Conservation (phyloP, 2,113 vertebrate species). For the Larimichthys crocea region DNA sequence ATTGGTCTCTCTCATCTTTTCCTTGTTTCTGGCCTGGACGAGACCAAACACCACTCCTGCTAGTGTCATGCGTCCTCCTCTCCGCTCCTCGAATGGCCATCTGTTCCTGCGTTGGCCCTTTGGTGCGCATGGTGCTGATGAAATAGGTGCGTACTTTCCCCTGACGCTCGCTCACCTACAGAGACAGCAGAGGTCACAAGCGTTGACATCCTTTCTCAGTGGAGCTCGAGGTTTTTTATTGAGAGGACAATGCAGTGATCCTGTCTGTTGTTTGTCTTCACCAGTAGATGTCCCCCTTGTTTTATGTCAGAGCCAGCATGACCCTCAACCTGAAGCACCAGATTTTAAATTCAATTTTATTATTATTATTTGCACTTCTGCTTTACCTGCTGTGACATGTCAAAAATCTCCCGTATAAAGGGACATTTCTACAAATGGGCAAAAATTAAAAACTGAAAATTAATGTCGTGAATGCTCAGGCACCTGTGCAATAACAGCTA, state of each 20-base stretch:
- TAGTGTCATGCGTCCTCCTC: conserved; percentile 90
- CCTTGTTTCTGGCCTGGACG: conserved; percentile 92
- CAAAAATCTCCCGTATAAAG: too few relatives aligned
- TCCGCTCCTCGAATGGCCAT: conserved; percentile 73
- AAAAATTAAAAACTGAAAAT: too few relatives aligned
- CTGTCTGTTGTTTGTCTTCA: conserved; percentile 2
- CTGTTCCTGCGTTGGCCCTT: conserved; percentile 74
- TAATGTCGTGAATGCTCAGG: too few relatives aligned
- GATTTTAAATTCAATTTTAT: too few relatives aligned
- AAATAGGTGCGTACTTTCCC: conserved; percentile 96
- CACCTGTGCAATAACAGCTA: too few relatives aligned
- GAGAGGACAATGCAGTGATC: too few relatives aligned
- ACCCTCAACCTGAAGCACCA: too few relatives aligned
- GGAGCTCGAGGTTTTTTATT: too few relatives aligned
- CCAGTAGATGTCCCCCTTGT: conserved; percentile 43
- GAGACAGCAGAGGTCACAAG: not conserved
- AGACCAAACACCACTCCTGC: conserved; percentile 93
- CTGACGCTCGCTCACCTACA: conserved; percentile 89
- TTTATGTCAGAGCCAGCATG: not conserved
- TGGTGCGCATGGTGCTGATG: conserved; percentile 88
- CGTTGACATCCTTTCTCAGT: not conserved
- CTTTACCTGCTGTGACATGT: too few relatives aligned
- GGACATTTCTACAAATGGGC: too few relatives aligned
- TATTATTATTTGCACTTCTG: too few relatives aligned
- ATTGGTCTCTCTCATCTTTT: conserved; percentile 91